Percentiles rank a stretch among this genome's conserved stretches.
Evolutionary conservation across 2,113 vertebrate species (phyloP).

Genomic region (Pedetes capensis): DNA sequence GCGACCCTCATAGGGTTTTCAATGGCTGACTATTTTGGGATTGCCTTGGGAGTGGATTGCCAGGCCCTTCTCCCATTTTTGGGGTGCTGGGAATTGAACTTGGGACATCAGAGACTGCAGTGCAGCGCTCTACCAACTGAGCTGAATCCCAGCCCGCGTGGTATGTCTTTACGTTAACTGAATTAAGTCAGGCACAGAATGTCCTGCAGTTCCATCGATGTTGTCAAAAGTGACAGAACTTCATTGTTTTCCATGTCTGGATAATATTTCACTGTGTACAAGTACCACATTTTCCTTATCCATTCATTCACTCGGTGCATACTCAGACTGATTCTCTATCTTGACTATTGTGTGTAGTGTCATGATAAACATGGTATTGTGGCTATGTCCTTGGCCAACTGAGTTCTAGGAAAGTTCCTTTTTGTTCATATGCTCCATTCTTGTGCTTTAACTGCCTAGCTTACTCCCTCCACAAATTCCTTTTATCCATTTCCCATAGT

Average conservation of each 20-base stretch:
- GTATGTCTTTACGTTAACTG: no score
- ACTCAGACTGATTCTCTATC: neutral
- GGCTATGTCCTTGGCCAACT: neutral
- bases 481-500: neutral
- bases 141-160: no score
- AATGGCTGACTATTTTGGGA: no score
- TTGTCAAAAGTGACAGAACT: neutral
- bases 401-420: neutral
- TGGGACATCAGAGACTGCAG: no score
- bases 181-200: no score
- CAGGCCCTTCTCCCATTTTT: no score
- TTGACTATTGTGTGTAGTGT: neutral
- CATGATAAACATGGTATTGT: neutral
- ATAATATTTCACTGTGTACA: neutral
- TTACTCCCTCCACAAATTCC: conserved; percentile 10
- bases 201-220: neutral
- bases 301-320: neutral
- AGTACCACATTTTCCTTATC: neutral
- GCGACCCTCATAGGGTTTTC: no score
- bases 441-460: neutral
- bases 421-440: neutral
- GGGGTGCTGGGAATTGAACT: no score
- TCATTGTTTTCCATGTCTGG: neutral
- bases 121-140: no score
- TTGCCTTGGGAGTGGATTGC: no score